These are phyloP conservation scores for Amazonetta brasiliensis DNA, from an alignment of 2,797 vertebrate species.

Conservation along the genomic window DNA sequence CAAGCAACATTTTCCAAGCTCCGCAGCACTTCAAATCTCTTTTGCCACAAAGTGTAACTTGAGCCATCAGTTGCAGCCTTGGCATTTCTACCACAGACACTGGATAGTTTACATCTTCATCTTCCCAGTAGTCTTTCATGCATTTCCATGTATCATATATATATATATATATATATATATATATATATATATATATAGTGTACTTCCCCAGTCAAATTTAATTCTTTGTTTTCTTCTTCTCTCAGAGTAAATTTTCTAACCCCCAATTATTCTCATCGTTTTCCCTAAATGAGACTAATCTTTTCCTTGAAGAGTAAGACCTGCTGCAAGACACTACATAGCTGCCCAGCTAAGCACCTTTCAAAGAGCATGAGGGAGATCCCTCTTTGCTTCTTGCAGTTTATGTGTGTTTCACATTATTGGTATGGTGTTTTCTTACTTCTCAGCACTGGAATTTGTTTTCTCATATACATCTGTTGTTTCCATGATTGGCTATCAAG, in stretches of 20 bases:
- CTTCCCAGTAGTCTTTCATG: background rate
- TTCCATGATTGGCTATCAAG: background rate
- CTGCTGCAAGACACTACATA: background rate
- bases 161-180: no score
- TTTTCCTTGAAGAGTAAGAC: background rate
- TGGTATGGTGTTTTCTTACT: background rate
- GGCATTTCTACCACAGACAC: background rate
- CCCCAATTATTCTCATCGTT: background rate
- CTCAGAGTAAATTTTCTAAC: background rate
- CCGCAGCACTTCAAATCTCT: background rate
- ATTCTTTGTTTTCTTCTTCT: background rate
- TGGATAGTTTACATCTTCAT: background rate
- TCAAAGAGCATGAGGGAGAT: background rate
- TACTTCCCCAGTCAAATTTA: background rate
- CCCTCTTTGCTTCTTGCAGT: background rate
- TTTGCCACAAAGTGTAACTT: background rate
- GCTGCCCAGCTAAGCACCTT: background rate
- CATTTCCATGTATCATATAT: background rate
- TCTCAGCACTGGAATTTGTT: background rate
- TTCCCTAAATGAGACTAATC: background rate
- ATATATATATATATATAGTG: background rate
- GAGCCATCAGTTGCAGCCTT: background rate
- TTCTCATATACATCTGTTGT: background rate
- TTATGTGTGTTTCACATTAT: background rate
- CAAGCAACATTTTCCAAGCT: background rate